Evolutionary conservation across 1,140 invertebrate species (phyloP).

Genomic region (Hycleus phaleratus): DNA sequence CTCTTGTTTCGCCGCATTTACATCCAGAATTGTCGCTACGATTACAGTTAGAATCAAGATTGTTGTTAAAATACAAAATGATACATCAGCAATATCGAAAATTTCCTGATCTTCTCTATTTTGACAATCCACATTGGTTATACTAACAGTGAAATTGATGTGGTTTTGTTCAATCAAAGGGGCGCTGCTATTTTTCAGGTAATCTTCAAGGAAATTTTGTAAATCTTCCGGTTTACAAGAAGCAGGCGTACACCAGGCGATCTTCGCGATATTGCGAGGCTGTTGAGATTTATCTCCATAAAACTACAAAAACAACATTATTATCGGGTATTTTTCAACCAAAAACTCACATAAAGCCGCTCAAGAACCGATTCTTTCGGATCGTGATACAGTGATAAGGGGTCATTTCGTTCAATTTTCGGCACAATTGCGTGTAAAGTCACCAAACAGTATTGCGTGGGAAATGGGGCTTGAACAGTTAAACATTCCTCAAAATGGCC

Average conservation of each 20-base stretch:
- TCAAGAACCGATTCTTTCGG: conserved; percentile 45
- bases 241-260: conserved; percentile 48
- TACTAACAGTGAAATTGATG: conserved; percentile 35
- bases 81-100: conserved; percentile 37
- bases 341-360: conserved; percentile 45
- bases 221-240: conserved; percentile 44
- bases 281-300: conserved; percentile 37
- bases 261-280: conserved; percentile 42
- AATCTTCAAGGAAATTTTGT: conserved; percentile 39
- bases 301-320: conserved; percentile 28
- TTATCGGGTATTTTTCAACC: not conserved
- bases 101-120: conserved; percentile 27
- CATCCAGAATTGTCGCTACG: conserved; percentile 29
- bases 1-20: conserved; percentile 16
- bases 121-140: conserved; percentile 34
- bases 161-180: conserved; percentile 36
- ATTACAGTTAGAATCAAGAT: conserved; percentile 27
- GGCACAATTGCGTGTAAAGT: conserved; percentile 40
- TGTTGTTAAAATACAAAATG: conserved; percentile 36
- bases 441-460: conserved; percentile 49
- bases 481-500: conserved; percentile 58
- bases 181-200: conserved; percentile 41
- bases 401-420: conserved; percentile 35
- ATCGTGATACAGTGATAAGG: conserved; percentile 37
- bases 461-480: conserved; percentile 41